Base-by-base conservation (phyloP, 2,888 invertebrate species). In the Trachelus iudaicus region DNA sequence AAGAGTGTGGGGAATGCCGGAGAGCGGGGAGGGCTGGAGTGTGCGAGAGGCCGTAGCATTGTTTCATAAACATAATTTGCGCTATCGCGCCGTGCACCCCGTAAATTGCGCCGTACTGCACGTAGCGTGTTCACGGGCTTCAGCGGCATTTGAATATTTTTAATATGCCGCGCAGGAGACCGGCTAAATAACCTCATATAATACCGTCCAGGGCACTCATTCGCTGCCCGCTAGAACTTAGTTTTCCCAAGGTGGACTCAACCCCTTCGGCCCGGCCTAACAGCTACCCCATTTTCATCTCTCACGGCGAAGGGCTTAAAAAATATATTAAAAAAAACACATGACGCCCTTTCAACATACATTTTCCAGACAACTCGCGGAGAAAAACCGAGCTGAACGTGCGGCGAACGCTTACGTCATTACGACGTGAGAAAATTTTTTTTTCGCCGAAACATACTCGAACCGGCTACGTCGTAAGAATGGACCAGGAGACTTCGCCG, bases 141-240 rank as follows among this genome's bases (percentile, higher is more conserved):
- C 75, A 30, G 31, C 33, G 15, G 40, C 86, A 90, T 90, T 90
- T 87, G 88, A 90, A 89, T 90, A 88, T 88, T 90, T 90, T 90
- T 90, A 89, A 90, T 89, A 90, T 89, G 90, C 90, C 86, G 83
- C 87, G 85, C 88, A 85, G 87, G 86, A 83, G 85, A 81, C 81
- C 81, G 84, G 83, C 88, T 89, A 90, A 90, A 89, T 89, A 89
- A 88, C 87, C 87, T 87, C 87, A 84, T 87, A 86, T 86, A 88
- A 86, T 84, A 88, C 78, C 80, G 73, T 77, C 34, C 79, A 77
- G 80, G 81, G 37, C 77, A 34, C 75, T 31, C 76, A 23, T 56
- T 56, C 77, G 69, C 79, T 73, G 69, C 77, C 77, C 79, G 79
- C 77, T 77, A 77, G 78, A 79, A 80, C 80, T 34, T 69, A 69